Evolutionary conservation across 2,888 invertebrate genomes (phyloP), one percentile per base, ranked within the genome.

Genomic region (Mesochorus sp.): DNA sequence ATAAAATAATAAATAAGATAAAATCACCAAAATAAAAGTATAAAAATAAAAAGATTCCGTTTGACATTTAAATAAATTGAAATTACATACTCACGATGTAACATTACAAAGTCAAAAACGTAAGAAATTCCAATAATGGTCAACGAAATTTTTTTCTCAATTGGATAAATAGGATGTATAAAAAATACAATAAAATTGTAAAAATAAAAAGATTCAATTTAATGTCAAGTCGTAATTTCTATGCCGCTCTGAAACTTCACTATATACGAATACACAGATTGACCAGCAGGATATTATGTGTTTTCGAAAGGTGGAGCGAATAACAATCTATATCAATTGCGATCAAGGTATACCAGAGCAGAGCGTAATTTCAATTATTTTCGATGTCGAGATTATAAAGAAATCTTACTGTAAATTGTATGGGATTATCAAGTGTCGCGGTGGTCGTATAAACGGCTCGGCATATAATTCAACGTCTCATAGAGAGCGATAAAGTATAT

Each of bases 401-500:
- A 44, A 8, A 8, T 44, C 14, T 6, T 31, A 19, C 10, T 26
- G 21, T 4, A 47, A 47, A 64, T 49, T 51, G 31, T 31, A 42
- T 12, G 14, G 21, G 8, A 24, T 68, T 12, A 12, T 21, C 17
- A n/a, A 26, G 19, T 31, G 67, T 67, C 42, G n/a, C 19, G n/a
- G 10, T 8, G 10, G 6, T 21, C 53, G 10, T 42, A 44, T n/a
- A 49, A 66, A 37, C 39, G 49, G 14, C 26, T n/a, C n/a, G n/a
- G n/a, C 14, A 37, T 31, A 39, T 66, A 66, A 66, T 26, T 53
- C 66, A 39, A n/a, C 34, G 64, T 64, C 49, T 37, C 37, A 24
- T 51, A 24, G 10, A 37, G 47, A 37, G 14, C 51, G 51, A 66
- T 66, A 66, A 39, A 24, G 4, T 26, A 26, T 49, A 21, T 14